Conservation (phyloP, 2,113 vertebrate species). For the Athene cunicularia region DNA sequence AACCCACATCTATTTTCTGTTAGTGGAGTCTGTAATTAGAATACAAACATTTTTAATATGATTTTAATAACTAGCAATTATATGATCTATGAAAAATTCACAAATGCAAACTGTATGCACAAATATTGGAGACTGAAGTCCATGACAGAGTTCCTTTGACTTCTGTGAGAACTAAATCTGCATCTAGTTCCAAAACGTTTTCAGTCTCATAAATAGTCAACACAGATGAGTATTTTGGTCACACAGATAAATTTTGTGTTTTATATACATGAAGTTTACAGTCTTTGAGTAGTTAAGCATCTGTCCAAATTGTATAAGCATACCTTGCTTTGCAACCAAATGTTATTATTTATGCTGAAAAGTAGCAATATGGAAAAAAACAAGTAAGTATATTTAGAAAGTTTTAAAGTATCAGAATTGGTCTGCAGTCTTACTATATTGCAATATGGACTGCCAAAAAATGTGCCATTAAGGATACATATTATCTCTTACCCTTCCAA, state of each 20-base stretch:
- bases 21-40: neutral
- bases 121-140: neutral
- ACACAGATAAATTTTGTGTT: neutral
- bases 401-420: neutral
- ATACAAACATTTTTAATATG: neutral
- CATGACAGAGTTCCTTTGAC: neutral
- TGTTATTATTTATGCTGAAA: neutral
- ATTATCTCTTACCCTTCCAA: neutral
- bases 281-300: neutral
- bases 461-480: neutral
- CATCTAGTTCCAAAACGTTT: neutral
- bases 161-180: neutral
- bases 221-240: neutral
- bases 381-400: neutral
- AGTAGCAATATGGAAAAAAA: neutral
- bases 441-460: neutral
- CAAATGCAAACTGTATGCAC: rapidly evolving
- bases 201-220: neutral
- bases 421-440: neutral
- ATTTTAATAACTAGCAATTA: neutral
- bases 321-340: neutral
- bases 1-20: neutral
- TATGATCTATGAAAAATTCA: neutral
- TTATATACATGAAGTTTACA: neutral
- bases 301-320: neutral